phyloP scores from a whole-genome alignment of 2,888 invertebrate genomes.

The Teleogryllus oceanicus region DNA sequence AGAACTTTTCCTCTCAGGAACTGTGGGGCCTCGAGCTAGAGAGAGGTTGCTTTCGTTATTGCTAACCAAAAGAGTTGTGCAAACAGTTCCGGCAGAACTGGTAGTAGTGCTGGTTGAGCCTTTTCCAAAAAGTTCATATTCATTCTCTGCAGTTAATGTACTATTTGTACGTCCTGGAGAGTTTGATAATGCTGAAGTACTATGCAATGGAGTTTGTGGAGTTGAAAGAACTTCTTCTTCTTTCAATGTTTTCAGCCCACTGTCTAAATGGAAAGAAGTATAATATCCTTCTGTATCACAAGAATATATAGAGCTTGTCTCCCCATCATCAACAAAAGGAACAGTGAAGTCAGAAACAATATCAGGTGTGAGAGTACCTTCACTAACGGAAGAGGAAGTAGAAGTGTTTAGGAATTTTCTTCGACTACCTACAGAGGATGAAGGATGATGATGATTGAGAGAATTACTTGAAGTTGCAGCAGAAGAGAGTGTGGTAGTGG shows the following conservation, averaged over 20 bases:
- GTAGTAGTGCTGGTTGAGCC: conserved; percentile 82
- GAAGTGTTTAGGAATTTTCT: conserved; percentile 68
- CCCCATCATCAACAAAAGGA: conserved; percentile 32
- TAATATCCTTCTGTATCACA: conserved; percentile 97
- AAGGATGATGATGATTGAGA: conserved; percentile 60
- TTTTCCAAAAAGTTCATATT: conserved; percentile 87
- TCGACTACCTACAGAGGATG: conserved; percentile 66
- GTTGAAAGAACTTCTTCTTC: conserved; percentile 64
- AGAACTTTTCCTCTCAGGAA: conserved; percentile 79
- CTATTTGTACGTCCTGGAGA: conserved; percentile 54
- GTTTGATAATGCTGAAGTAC: conserved; percentile 65
- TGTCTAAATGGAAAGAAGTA: conserved; percentile 95
- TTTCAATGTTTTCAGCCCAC: conserved; percentile 80
- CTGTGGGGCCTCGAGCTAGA: conserved; percentile 65
- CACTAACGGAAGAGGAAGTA: conserved; percentile 68
- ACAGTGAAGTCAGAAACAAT: conserved; percentile 24
- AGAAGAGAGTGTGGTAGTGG: conserved; percentile 51
- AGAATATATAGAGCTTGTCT: conserved; percentile 78
- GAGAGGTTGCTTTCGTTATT: conserved; percentile 58
- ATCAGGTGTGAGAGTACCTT: conserved; percentile 37
- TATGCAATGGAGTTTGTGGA: conserved; percentile 69
- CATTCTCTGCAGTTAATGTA: conserved; percentile 76
- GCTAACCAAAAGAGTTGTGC: conserved; percentile 70
- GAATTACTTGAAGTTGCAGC: conserved; percentile 68
- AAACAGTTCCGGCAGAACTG: conserved; percentile 85